These are phyloP conservation scores for Drosophila kambysellisi DNA, from an alignment of 2,888 invertebrate species.

Conservation along the genomic window DNA sequence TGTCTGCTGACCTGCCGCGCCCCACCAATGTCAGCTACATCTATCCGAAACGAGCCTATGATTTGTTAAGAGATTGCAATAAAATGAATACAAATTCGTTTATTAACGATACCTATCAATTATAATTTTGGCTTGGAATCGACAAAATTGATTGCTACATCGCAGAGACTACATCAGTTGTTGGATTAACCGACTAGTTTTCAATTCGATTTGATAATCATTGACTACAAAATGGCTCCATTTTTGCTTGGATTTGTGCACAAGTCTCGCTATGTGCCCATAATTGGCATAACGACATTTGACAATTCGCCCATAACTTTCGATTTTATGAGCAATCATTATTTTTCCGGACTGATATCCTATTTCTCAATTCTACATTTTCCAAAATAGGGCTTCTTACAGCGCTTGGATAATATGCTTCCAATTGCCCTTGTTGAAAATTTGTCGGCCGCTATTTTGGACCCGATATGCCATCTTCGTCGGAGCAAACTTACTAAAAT, in stretches of 20 bases:
- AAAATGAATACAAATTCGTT: conserved; percentile 32
- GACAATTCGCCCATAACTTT: conserved; percentile 59
- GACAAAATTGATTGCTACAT: conserved; percentile 30
- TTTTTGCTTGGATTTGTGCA: conserved; percentile 77
- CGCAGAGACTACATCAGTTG: conserved; percentile 64
- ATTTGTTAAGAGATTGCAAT: conserved; percentile 17
- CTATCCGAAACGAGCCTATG: conserved; percentile 69
- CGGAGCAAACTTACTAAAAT: conserved; percentile 62
- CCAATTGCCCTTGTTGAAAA: conserved; percentile 52
- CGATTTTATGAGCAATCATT: conserved; percentile 67
- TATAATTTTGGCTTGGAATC: conserved; percentile 46
- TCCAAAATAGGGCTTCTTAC: conserved; percentile 64
- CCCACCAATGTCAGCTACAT: conserved; percentile 66
- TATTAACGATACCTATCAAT: conserved; percentile 33
- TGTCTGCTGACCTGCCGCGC: conserved; percentile 60
- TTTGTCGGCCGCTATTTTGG: no score
- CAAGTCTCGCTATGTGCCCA: conserved; percentile 78
- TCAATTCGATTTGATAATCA: conserved; percentile 80
- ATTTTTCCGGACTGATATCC: conserved; percentile 70
- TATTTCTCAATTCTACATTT: conserved; percentile 52
- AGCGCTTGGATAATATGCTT: conserved; percentile 67
- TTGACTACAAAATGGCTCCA: conserved; percentile 78
- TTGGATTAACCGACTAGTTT: conserved; percentile 75
- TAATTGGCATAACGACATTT: conserved; percentile 73
- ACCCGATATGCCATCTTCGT: no score